Evolutionary conservation across 2,113 vertebrate species (phyloP), one percentile per base, ranked within the genome.

Genomic region (Excalfactoria chinensis): DNA sequence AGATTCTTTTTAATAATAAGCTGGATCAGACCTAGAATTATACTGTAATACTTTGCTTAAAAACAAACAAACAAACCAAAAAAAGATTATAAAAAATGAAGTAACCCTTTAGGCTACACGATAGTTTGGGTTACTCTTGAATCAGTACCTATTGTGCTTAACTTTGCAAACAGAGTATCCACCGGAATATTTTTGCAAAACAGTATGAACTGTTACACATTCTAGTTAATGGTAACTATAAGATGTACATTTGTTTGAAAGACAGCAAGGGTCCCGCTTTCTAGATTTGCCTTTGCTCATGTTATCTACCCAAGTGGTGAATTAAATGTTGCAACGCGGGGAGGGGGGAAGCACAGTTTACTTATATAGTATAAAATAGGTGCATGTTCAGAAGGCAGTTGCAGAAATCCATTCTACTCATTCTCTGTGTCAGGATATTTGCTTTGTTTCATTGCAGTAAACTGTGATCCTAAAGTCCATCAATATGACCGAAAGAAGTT

Each of bases 401-500:
- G 83, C 95, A 98, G 98, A 97, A 98, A 97, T 97, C 97, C 98
- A 98, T 98, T 98, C 98, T 98, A 97, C 98, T 98, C 98, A 98
- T 99, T 98, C 93, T 97, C 95, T 98, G 98, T 98, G 98, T 98
- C 98, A 98, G 98, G 98, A 98, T 98, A 98, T 99, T 98, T 98
- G 98, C 98, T 99, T 98, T 98, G 98, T 99, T 97, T 99, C 98
- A 99, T 99, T 99, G 98, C 98, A 99, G 98, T 99, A 98, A 98
- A 98, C 98, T 98, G 98, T 98, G 98, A 98, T 98, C 98, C 98
- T 99, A 99, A 99, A 98, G 98, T 98, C 97, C 98, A 98, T 98
- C 98, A 98, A 97, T 99, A 98, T 98, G 98, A 98, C 98, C 98
- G 97, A 98, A 98, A 94, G 97, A 98, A 98, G 98, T 98, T 97